phyloP scores from a whole-genome alignment of 2,113 vertebrate species.

The Sprattus sprattus region DNA sequence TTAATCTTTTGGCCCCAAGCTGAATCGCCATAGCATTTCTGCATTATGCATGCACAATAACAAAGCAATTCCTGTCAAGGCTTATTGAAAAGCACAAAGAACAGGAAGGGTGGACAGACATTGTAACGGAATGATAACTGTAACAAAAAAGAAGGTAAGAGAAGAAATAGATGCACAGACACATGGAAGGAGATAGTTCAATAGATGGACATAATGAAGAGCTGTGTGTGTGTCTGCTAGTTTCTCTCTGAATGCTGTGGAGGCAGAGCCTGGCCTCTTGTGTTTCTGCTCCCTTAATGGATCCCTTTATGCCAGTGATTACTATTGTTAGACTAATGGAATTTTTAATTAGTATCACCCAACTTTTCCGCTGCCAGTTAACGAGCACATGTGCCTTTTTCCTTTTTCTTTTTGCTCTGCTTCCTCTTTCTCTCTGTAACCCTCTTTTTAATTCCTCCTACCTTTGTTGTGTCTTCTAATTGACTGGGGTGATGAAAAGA shows the following conservation, averaged over 20 bases:
- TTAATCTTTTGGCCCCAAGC: too few relatives aligned
- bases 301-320: slow-evolving; percentile 62
- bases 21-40: too few relatives aligned
- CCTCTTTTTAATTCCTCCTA: slow-evolving; percentile 47
- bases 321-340: slow-evolving; percentile 66
- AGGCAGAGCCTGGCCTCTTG: slow-evolving; percentile 29
- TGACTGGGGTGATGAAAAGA: background rate
- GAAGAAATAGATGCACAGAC: too few relatives aligned
- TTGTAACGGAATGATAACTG: too few relatives aligned
- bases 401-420: background rate
- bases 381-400: slow-evolving; percentile 45
- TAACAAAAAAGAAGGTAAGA: too few relatives aligned
- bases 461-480: slow-evolving; percentile 42
- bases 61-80: too few relatives aligned
- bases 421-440: background rate
- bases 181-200: too few relatives aligned
- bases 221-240: background rate
- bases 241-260: background rate
- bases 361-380: slow-evolving; percentile 56
- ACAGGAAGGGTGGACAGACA: too few relatives aligned
- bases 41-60: too few relatives aligned
- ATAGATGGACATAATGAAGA: too few relatives aligned
- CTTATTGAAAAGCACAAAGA: too few relatives aligned
- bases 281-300: slow-evolving; percentile 49
- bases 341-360: slow-evolving; percentile 71